Conservation (phyloP, 2,888 invertebrate genomes). For the Axea sp. region DNA sequence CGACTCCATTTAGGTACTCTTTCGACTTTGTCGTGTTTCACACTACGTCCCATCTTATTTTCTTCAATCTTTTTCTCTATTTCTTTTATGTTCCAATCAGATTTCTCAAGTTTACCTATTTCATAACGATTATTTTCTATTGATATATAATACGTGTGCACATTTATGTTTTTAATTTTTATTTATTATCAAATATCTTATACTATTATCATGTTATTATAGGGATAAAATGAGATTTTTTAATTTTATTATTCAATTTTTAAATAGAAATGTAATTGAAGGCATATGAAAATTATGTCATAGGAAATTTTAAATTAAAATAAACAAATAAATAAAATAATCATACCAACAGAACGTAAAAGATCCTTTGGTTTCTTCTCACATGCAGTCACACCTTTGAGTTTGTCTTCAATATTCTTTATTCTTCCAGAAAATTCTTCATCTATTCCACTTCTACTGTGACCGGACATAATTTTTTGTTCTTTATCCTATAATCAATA, state of each 20-base stretch:
- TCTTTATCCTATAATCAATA: constrained; percentile 79
- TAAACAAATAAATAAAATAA: not conserved
- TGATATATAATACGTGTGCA: too few relatives aligned
- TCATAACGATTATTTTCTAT: too few relatives aligned
- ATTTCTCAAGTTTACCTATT: constrained; percentile 89
- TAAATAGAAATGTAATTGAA: too few relatives aligned
- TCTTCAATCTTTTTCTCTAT: constrained; percentile 93
- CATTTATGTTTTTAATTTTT: too few relatives aligned
- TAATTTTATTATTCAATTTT: too few relatives aligned
- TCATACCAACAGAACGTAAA: constrained; percentile 87
- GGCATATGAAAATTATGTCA: too few relatives aligned
- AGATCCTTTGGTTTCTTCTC: constrained; percentile 92
- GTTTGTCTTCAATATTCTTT: constrained; percentile 89
- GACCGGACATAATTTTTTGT: constrained; percentile 77
- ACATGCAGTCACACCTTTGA: constrained; percentile 82
- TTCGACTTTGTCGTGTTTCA: constrained; percentile 83
- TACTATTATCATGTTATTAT: too few relatives aligned
- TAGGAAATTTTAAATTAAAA: too few relatives aligned
- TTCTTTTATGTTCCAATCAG: constrained; percentile 94
- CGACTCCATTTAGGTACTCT: constrained; percentile 94
- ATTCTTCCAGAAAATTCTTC: constrained; percentile 84
- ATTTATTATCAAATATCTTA: too few relatives aligned
- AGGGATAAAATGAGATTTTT: too few relatives aligned
- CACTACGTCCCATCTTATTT: constrained; percentile 85
- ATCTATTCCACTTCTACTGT: constrained; percentile 78